phyloP scores from a whole-genome alignment of 2,888 invertebrate species.

The Luperina nickerlii region DNA sequence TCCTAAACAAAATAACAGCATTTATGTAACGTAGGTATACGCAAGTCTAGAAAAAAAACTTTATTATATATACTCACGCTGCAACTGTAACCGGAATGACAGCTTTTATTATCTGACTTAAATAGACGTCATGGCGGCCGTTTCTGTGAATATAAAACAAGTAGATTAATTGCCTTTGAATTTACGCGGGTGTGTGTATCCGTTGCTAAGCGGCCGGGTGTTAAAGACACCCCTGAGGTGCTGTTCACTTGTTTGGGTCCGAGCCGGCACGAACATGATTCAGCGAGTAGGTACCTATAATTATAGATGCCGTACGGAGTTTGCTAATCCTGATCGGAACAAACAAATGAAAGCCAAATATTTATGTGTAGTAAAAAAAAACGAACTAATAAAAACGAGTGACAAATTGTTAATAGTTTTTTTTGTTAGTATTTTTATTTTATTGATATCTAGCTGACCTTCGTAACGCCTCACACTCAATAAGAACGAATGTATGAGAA shows the following conservation, averaged over 20 bases:
- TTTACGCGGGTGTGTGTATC: not conserved
- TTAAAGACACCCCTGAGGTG: too few relatives aligned
- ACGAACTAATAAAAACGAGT: not conserved
- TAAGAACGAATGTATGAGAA: not conserved
- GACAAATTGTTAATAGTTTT: not conserved
- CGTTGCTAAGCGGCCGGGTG: not conserved
- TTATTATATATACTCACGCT: constrained; percentile 10
- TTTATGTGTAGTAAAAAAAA: not conserved
- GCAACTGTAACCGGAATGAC: constrained; percentile 39
- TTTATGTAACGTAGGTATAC: constrained; percentile 4
- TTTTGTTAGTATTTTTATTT: not conserved
- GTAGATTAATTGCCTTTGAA: not conserved
- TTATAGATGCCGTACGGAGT: not conserved
- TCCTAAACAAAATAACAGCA: constrained; percentile 10
- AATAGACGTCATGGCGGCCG: constrained; percentile 1
- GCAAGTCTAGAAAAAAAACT: constrained; percentile 21
- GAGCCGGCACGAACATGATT: not conserved
- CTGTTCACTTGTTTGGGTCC: not conserved
- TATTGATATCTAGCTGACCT: not conserved
- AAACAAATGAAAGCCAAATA: not conserved
- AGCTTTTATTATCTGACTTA: constrained; percentile 35
- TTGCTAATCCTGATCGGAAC: not conserved
- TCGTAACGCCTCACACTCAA: not conserved
- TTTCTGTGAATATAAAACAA: constrained; percentile 28
- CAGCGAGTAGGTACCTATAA: not conserved